Evolutionary conservation across 2,888 invertebrate species (phyloP).

Genomic region (Heteropelma amictum): DNA sequence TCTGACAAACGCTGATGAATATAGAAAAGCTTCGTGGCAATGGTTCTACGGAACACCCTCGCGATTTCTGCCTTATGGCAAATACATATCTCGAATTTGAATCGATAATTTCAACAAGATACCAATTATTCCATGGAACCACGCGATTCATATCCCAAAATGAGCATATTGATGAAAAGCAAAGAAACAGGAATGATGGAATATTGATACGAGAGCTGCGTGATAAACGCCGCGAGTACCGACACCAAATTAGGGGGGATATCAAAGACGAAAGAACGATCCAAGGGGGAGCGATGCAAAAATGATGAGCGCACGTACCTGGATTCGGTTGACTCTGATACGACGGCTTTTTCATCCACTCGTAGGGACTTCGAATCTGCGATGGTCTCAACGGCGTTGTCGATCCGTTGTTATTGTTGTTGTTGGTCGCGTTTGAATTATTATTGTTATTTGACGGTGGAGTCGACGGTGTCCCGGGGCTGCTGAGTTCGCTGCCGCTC

Average conservation of each 20-base stretch:
- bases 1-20: not conserved
- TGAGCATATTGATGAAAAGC: too few species aligned
- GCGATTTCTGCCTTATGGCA: too few species aligned
- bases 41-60: too few species aligned
- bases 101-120: too few species aligned
- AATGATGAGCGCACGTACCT: too few species aligned
- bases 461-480: slow-evolving; percentile 79
- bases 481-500: slow-evolving; percentile 82
- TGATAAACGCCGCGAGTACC: too few species aligned
- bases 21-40: not conserved
- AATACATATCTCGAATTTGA: too few species aligned
- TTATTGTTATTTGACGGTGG: slow-evolving; percentile 73
- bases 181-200: too few species aligned
- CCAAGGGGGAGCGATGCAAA: too few species aligned
- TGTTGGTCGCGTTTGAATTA: slow-evolving; percentile 71
- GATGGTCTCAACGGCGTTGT: slow-evolving; percentile 81
- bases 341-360: slow-evolving; percentile 95
- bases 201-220: too few species aligned
- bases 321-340: slow-evolving; percentile 92
- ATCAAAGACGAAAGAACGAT: not conserved
- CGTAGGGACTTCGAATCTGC: slow-evolving; percentile 89
- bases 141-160: too few species aligned
- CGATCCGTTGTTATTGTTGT: slow-evolving; percentile 64
- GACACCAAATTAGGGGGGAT: not conserved
- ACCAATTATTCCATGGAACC: too few species aligned